A percentile compares a stretch with the other conserved stretches of the same genome.
Evolutionary conservation across 1,140 invertebrate species (phyloP).

Genomic region (Episyrphus balteatus): DNA sequence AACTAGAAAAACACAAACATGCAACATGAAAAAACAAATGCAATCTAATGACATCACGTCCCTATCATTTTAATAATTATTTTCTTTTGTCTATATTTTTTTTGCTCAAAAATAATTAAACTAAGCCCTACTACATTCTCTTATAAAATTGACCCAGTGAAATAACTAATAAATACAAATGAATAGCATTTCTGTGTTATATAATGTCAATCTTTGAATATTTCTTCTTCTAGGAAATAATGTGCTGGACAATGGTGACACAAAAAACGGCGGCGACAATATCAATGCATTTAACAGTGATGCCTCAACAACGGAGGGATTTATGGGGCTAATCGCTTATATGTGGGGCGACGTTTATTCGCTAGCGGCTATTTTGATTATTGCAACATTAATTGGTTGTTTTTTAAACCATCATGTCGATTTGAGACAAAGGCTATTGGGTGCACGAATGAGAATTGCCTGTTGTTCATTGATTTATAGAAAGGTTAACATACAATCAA

Average conservation of each 20-base stretch:
- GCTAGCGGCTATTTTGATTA: slow-evolving; percentile 22
- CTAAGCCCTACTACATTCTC: no score
- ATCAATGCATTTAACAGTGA: background rate
- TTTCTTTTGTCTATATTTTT: no score
- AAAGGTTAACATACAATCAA: slow-evolving; percentile 34
- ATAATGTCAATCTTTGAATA: background rate
- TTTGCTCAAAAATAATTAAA: no score
- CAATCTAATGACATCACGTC: no score
- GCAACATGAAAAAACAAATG: no score
- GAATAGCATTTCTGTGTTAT: no score
- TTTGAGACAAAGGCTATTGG: slow-evolving; percentile 29
- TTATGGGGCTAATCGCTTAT: background rate
- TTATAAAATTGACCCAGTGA: no score
- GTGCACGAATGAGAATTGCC: slow-evolving; percentile 42
- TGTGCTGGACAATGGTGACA: no score
- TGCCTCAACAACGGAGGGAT: background rate
- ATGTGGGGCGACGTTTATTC: slow-evolving; percentile 24
- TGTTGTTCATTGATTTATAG: slow-evolving; percentile 48
- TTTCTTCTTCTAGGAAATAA: no score
- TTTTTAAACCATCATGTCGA: slow-evolving; percentile 36
- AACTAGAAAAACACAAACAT: no score
- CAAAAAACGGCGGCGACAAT: background rate
- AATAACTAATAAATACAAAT: no score
- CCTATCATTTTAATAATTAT: no score
- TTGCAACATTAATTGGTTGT: slow-evolving; percentile 23